phyloP scores from a whole-genome alignment of 2,797 vertebrate species.

The Molossus alvarezi region DNA sequence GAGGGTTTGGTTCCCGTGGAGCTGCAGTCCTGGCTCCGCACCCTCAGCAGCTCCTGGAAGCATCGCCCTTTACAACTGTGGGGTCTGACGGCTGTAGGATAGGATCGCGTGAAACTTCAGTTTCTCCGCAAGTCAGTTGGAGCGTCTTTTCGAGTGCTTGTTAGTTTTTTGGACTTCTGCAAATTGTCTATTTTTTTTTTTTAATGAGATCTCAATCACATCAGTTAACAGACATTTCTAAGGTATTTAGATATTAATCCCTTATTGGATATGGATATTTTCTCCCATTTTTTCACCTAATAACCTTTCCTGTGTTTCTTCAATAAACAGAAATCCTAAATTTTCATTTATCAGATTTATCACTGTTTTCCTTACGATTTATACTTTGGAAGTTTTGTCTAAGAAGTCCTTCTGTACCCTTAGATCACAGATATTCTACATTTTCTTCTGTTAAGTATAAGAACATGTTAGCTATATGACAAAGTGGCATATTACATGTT shows the following conservation, averaged over 20 bases:
- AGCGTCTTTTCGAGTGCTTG: not conserved
- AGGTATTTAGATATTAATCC: not conserved
- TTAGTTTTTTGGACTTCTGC: not conserved
- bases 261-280: not conserved
- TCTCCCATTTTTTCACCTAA: conserved; percentile 3
- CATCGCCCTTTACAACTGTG: not conserved
- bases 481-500: not conserved
- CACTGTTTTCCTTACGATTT: conserved; percentile 46
- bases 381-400: conserved; percentile 51
- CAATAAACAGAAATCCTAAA: conserved; percentile 39
- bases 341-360: not conserved
- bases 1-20: not conserved
- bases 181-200: not conserved
- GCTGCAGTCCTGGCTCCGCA: not conserved
- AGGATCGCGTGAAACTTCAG: conserved; percentile 18
- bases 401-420: not conserved
- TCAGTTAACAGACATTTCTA: not conserved
- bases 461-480: not conserved
- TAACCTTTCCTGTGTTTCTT: conserved; percentile 50
- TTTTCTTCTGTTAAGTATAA: conserved; percentile 49
- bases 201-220: not conserved
- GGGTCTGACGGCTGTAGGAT: not conserved
- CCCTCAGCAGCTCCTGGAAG: not conserved
- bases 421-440: not conserved
- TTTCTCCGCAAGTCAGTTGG: not conserved